Base-by-base conservation (phyloP, 2,888 invertebrate species). In the Dyspetes luteomarginatus region DNA sequence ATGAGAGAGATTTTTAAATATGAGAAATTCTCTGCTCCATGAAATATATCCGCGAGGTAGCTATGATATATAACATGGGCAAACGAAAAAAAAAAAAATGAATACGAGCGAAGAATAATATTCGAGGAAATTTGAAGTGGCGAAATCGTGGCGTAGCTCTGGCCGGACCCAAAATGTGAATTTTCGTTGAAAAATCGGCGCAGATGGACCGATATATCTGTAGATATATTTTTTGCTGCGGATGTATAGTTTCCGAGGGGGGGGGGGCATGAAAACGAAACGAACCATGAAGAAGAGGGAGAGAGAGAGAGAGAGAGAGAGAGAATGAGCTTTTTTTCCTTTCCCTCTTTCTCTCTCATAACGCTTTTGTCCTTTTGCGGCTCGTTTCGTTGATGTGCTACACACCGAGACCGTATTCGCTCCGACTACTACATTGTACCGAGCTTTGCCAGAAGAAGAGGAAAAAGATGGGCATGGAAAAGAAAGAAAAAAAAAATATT, bases 1-100 rank as follows among this genome's bases (percentile, higher is more conserved):
- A 60, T 5, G 60, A 43, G 41, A 24, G 58, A 52, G 45, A 62
- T 76, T 75, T 75, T 76, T 71, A 72, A 80, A 76, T 80, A 75
- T 72, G 71, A 75, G 67, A 69, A 71, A 75, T 75, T 65, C 58
- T 58, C 30, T 22, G 56, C 43, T 62, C 50, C 58, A 68, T 65
- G 26, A 43, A 65, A 79, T 69, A 52, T 58, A 64, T 62, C 64
- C 19, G 60, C 28, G 30, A 55, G 43, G 12, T 43, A 12, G 9
- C 4, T 64, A 45, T 15, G 5, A 30, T 22, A 22, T 15, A 26
- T 30, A 22, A 4, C 12, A 28, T 3, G 22, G 19, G 26, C 4
- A 2, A 60, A 36, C 26, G 19, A 30, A 36, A 30, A 71, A 15
- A 28, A 52, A 15, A 24, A 64, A 45, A 36, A 67, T 28, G n/a